Evolutionary conservation across 2,113 vertebrate species (phyloP).

Genomic region (Sylvilagus bachmani): DNA sequence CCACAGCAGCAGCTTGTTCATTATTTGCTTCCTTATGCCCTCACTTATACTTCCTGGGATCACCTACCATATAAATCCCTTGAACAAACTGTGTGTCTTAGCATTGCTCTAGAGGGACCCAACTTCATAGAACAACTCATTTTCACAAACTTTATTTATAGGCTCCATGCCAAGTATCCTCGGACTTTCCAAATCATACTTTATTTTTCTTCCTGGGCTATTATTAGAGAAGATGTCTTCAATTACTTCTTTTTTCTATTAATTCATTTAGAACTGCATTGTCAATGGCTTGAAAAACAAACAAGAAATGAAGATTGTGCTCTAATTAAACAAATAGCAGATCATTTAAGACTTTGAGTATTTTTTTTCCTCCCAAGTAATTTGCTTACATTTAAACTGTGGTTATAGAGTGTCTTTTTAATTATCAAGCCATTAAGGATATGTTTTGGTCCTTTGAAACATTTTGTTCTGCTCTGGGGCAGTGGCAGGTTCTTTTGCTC

Average conservation of each 20-base stretch:
- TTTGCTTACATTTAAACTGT: conserved; percentile 73
- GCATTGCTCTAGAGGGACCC: neutral
- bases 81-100: neutral
- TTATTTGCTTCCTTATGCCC: neutral
- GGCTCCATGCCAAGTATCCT: neutral
- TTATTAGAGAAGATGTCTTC: conserved; percentile 59
- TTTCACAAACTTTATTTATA: neutral
- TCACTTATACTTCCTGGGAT: neutral
- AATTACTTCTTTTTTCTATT: conserved; percentile 68
- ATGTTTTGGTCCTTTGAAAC: conserved; percentile 66
- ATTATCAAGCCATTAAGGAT: conserved; percentile 78
- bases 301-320: conserved; percentile 35
- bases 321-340: conserved; percentile 78
- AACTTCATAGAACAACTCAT: neutral
- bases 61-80: neutral
- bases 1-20: neutral
- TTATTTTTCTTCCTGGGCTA: conserved; percentile 35
- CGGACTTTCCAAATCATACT: neutral
- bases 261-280: conserved; percentile 51
- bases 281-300: conserved; percentile 21
- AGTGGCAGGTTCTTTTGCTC: conserved; percentile 41
- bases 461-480: conserved; percentile 47
- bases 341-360: conserved; percentile 54
- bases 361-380: conserved; percentile 67
- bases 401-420: conserved; percentile 66